phyloP scores from a whole-genome alignment of 2,888 invertebrate genomes.

The Eupithecia exiguata region DNA sequence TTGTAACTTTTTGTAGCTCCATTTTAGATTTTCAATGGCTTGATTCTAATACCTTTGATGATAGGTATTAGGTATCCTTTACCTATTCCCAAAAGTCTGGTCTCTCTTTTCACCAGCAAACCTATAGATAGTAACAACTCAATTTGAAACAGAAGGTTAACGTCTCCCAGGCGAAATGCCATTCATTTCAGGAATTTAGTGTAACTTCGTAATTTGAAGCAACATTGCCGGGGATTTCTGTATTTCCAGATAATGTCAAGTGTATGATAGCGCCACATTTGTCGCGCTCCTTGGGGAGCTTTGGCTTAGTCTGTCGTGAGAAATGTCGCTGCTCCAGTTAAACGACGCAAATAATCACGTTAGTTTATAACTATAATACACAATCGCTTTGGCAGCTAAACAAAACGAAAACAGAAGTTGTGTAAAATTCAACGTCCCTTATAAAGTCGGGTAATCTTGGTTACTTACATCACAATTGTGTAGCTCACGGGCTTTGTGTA shows the following conservation, averaged over 20 bases:
- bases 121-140: neutral
- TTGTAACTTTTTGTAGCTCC: neutral
- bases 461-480: neutral
- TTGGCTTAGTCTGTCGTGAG: conserved; percentile 22
- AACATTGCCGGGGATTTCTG: conserved; percentile 17
- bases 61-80: neutral
- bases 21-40: neutral
- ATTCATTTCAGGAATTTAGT: conserved; percentile 16
- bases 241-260: conserved; percentile 30
- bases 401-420: neutral
- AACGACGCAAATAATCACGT: conserved; percentile 28
- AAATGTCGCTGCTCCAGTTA: conserved; percentile 28
- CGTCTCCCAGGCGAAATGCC: neutral
- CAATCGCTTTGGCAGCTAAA: neutral
- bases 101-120: neutral
- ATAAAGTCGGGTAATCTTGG: neutral
- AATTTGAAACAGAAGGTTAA: neutral
- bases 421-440: neutral
- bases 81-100: neutral
- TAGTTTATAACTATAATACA: conserved; percentile 23
- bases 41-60: neutral
- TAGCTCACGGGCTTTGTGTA: neutral
- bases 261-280: conserved; percentile 32
- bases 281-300: conserved; percentile 20
- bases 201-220: conserved; percentile 18